Percentiles rank a stretch among this genome's conserved stretches.
Evolutionary conservation across 2,113 vertebrate genomes (phyloP).

Genomic region (Xerus inauris): DNA sequence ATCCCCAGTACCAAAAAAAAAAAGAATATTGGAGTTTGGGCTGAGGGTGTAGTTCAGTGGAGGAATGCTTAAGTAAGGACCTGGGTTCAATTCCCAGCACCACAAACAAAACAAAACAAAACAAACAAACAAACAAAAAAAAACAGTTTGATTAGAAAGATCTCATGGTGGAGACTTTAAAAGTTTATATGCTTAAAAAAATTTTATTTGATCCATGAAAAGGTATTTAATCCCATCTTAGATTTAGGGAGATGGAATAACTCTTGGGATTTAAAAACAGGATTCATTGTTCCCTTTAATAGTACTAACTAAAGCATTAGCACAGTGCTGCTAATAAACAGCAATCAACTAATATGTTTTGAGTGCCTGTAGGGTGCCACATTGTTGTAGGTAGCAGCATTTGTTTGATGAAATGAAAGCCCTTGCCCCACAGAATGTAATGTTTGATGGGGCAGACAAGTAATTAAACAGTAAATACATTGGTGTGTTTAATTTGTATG

Average conservation of each 20-base stretch:
- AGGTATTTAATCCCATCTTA: neutral
- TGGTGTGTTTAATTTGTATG: neutral
- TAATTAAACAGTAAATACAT: neutral
- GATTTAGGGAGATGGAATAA: constrained; percentile 7
- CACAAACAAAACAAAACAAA: neutral
- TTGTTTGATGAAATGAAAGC: neutral
- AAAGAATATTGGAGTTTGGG: neutral
- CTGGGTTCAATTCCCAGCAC: neutral
- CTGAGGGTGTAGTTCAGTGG: neutral
- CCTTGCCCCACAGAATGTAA: neutral
- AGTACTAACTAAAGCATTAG: constrained; percentile 6
- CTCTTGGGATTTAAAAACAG: neutral
- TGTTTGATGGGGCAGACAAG: neutral
- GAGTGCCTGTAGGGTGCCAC: neutral
- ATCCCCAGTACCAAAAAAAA: too few relatives aligned
- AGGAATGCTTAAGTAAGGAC: neutral
- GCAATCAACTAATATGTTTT: neutral
- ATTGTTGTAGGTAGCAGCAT: neutral
- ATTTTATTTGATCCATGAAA: neutral
- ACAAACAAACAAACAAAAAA: neutral
- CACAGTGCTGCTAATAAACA: neutral
- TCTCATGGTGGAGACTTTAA: neutral
- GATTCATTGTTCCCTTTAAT: neutral
- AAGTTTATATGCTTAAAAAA: neutral
- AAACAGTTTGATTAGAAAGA: constrained; percentile 16